Base-by-base conservation (phyloP, 2,113 vertebrate species). In the Oryzias javanicus region DNA sequence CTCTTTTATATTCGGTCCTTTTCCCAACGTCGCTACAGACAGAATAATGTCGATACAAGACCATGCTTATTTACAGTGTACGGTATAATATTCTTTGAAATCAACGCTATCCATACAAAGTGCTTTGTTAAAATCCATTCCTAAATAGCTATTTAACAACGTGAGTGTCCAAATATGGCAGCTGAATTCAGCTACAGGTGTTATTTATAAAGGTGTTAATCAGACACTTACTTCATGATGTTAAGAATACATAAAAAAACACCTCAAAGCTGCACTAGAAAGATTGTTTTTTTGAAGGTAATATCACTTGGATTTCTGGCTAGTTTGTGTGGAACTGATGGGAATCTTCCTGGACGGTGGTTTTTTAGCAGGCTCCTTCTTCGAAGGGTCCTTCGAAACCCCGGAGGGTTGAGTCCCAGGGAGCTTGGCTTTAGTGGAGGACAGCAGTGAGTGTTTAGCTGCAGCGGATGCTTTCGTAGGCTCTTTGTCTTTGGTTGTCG, bases 271-370 rank as follows among this genome's bases (percentile, higher is more conserved):
- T 92, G 91, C 92, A 92, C 86, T 67, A 74, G 58, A 85, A 86
- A 88, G 89, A 89, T 76, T 78, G 70, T 70, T 49, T 25, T 22
- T 49, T 42, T 52, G 55, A 2, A 16, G 25, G 18, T n/a, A 55
- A 15, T 8, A 49, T 98, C 92, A 97, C 90, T 95, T 94, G 89
- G 94, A 92, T 89, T 91, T 96, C 67, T 92, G 92, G 90, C 93
- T 93, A 83, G 92, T 89, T 90, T 94, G 92, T 89, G 94, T 89
- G 65, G 94, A 92, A 92, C 84, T 94, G 82, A 94, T 93, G 73
- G 96, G 90, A 76, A 94, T 92, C 64, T 94, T 96, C 88, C 92
- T 92, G 51, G 91, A 91, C 60, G 82, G 87, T 0, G 89, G 89
- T 88, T 94, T 98, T 77, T 95, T 94, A 25, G 83, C 76, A 42